phyloP scores from a whole-genome alignment of 1,140 invertebrate species.

The Thaumetopoea pityocampa region DNA sequence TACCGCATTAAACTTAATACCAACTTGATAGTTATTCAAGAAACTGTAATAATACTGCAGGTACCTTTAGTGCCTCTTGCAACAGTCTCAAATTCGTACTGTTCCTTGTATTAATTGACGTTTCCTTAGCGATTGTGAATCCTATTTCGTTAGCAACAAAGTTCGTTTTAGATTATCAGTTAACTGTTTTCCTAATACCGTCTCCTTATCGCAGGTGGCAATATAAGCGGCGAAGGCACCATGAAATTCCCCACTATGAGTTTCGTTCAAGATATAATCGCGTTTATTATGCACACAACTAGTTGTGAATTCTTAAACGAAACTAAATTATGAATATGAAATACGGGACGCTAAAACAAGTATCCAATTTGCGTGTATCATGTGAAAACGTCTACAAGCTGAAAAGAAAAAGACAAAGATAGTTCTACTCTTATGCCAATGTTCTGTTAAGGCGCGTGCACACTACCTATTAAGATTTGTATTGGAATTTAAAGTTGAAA shows the following conservation, averaged over 20 bases:
- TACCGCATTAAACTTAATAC: slow-evolving; percentile 1
- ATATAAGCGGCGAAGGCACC: slow-evolving; percentile 29
- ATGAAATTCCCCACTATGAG: slow-evolving; percentile 29
- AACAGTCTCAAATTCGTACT: slow-evolving; percentile 34
- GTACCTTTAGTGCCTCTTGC: slow-evolving; percentile 32
- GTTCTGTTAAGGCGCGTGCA: no score
- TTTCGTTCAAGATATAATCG: slow-evolving; percentile 17
- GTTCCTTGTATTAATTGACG: slow-evolving; percentile 28
- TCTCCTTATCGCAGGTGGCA: slow-evolving; percentile 45
- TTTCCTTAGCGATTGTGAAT: slow-evolving; percentile 16
- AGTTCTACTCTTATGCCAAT: no score
- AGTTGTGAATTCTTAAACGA: slow-evolving; percentile 21
- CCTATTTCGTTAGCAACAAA: slow-evolving; percentile 13
- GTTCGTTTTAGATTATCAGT: slow-evolving; percentile 16
- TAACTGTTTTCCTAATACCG: slow-evolving; percentile 30
- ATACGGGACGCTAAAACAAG: slow-evolving; percentile 2
- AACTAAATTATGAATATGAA: slow-evolving; percentile 21
- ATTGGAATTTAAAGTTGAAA: no score
- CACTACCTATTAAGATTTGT: no score
- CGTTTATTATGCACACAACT: slow-evolving; percentile 26
- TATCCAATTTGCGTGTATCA: slow-evolving; percentile 4
- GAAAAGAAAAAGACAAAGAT: no score
- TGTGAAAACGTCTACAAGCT: slow-evolving; percentile 4
- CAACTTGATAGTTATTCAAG: slow-evolving; percentile 8
- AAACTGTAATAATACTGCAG: slow-evolving; percentile 32